Percentiles rank a stretch among this genome's conserved stretches.
Conservation (phyloP, 2,797 vertebrate species). For the Hemitrygon akajei region DNA sequence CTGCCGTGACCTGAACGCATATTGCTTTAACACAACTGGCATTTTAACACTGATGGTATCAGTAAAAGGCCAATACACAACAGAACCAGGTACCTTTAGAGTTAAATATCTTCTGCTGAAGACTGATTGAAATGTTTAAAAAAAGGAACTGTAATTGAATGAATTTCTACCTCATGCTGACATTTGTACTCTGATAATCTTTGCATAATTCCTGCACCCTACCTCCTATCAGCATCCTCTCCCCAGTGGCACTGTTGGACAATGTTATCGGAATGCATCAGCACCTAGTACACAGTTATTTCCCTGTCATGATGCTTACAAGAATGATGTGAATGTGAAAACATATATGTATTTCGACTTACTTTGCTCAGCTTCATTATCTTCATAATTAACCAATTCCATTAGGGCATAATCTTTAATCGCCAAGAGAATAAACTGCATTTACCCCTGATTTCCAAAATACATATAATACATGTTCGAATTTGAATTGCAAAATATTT, state of each 20-base stretch:
- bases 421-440: not conserved
- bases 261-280: not conserved
- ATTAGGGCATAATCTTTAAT: not conserved
- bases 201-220: too few relatives aligned
- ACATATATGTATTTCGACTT: not conserved
- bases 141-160: not conserved
- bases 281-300: not conserved
- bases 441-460: not conserved
- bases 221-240: not conserved
- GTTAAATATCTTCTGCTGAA: not conserved
- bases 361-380: not conserved
- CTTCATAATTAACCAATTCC: not conserved
- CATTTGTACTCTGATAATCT: not conserved
- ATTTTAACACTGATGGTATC: not conserved
- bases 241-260: not conserved
- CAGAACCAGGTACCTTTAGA: not conserved
- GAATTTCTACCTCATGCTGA: not conserved
- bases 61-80: not conserved
- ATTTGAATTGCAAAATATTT: conserved; percentile 2
- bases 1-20: not conserved
- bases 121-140: not conserved
- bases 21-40: not conserved
- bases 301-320: not conserved
- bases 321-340: not conserved
- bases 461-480: not conserved